Percentiles rank a stretch among this genome's conserved stretches.
Evolutionary conservation across 2,797 vertebrate genomes (phyloP).

Genomic region (Clarias platycephalus): DNA sequence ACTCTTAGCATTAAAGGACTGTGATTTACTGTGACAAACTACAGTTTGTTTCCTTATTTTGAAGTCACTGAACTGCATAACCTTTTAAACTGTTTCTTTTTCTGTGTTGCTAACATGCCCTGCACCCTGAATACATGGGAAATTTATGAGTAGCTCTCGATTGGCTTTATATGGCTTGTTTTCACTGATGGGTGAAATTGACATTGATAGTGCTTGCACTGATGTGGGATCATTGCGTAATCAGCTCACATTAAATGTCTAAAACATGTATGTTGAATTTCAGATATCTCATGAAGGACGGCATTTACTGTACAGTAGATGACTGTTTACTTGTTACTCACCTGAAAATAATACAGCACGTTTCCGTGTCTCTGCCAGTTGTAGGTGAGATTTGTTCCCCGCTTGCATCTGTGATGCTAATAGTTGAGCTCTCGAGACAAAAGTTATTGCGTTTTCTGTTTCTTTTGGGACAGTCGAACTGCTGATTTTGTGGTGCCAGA

Average conservation of each 20-base stretch:
- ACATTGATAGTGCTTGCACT: conserved; percentile 4
- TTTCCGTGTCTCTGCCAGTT: conserved; percentile 47
- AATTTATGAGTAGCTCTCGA: conserved; percentile 38
- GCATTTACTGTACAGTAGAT: too few species aligned
- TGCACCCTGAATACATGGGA: not conserved
- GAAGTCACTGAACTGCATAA: conserved; percentile 28
- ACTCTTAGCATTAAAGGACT: conserved; percentile 39
- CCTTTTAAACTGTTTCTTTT: conserved; percentile 8
- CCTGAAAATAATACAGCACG: conserved; percentile 45
- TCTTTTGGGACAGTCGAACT: conserved; percentile 59
- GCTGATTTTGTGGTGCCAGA: conserved; percentile 61
- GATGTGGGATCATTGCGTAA: not conserved
- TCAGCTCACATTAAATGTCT: not conserved
- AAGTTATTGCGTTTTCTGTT: conserved; percentile 21
- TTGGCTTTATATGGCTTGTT: conserved; percentile 16
- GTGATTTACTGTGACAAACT: conserved; percentile 74
- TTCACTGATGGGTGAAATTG: not conserved
- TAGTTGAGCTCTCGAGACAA: conserved; percentile 21
- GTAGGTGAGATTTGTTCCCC: conserved; percentile 2
- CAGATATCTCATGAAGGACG: not conserved
- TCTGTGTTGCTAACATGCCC: conserved; percentile 1
- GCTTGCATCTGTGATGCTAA: not conserved
- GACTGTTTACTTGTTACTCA: conserved; percentile 54
- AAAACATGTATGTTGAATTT: not conserved
- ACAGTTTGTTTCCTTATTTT: conserved; percentile 56